Evolutionary conservation across 2,113 vertebrate genomes (phyloP).

Genomic region (Anolis carolinensis): DNA sequence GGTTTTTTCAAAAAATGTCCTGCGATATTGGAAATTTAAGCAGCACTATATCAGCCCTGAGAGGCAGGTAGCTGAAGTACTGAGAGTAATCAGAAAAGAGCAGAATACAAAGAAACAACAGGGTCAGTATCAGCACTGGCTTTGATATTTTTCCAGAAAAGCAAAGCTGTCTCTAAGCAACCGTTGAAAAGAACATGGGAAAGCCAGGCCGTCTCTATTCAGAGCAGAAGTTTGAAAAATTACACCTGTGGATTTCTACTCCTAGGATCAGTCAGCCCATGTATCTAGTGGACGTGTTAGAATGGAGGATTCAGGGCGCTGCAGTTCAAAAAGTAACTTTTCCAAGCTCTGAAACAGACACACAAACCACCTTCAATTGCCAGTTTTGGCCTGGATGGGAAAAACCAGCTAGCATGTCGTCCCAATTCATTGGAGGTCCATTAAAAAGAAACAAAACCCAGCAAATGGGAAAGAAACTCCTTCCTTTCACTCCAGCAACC

Average conservation of each 20-base stretch:
- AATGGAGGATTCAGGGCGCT: no score
- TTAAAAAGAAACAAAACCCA: neutral
- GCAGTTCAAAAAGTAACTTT: no score
- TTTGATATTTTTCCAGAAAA: neutral
- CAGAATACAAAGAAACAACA: constrained; percentile 26
- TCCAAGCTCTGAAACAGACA: neutral
- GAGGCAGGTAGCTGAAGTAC: constrained; percentile 38
- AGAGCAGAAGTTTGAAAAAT: neutral
- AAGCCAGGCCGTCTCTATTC: neutral
- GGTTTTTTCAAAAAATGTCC: constrained; percentile 6
- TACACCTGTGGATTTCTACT: neutral
- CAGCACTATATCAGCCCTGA: constrained; percentile 41
- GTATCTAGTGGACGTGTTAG: no score
- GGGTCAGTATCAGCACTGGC: constrained; percentile 2
- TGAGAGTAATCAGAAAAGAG: constrained; percentile 44
- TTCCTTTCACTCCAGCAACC: neutral
- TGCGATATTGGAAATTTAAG: constrained; percentile 48
- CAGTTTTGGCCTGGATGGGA: neutral
- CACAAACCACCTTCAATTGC: neutral
- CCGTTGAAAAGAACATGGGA: neutral
- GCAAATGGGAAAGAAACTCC: rapidly evolving
- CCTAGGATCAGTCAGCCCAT: no score
- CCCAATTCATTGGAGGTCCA: neutral
- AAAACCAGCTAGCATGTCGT: neutral
- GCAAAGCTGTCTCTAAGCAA: neutral